Base-by-base conservation (phyloP, 2,113 vertebrate genomes). In the Hiodon alosoides region DNA sequence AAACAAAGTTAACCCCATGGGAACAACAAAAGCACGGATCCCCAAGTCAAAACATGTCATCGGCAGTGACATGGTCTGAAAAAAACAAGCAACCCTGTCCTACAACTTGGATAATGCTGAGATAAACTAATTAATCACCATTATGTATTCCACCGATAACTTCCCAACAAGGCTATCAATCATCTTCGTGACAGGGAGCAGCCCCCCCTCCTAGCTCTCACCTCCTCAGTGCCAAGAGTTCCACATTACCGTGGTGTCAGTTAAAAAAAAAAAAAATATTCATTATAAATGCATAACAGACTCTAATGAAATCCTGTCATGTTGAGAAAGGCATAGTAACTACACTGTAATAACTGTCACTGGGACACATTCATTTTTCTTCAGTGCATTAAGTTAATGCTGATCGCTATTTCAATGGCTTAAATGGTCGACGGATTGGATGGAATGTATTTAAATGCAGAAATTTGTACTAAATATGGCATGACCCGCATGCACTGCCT, bases 111-210 rank as follows among this genome's bases (percentile, higher is more conserved):
- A 47, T 4, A 16, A n/a, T 7, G 17, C 7, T 7, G 31, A 60
- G 46, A 62, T 58, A 61, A 52, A 61, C 31, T 72, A 72, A 72
- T 72, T 72, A 72, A 58, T 47, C 13, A 52, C 55, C 62, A 72
- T 72, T 61, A 61, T 62, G 58, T 46, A 61, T 72, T 72, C 57
- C 57, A 72, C 71, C 71, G 50, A 62, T 62, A 72, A 60, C 71
- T 58, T 72, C 6, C 58, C 46, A 72, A n/a, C 71, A 61, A n/a
- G 16, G 51, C 57, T 14, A 72, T 72, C 57, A 60, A 72, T 61
- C 71, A 48, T 48, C 10, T 9, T 46, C 62, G 5, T 8, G 47
- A 55, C n/a, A 46, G 71, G 59, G 17, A 72, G 54, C 48, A 60
- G 61, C 14, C 61, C 61, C 13, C 16, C 58, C 4, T 71, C 46